Base-by-base conservation (phyloP, 1,140 invertebrate species). In the Bradysia coprophila region DNA sequence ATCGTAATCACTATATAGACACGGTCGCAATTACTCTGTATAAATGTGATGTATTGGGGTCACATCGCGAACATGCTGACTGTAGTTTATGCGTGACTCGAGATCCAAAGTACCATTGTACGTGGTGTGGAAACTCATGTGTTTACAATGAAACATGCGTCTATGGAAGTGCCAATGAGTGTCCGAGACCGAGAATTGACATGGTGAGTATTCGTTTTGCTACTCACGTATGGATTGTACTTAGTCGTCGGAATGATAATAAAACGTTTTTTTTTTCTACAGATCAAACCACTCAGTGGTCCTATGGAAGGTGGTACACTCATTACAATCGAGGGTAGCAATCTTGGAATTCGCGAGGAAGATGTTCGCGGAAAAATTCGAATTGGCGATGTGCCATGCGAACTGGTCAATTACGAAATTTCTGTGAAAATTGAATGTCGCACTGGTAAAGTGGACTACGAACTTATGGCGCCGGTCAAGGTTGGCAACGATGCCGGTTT, bases 221-320 rank as follows among this genome's bases (percentile, higher is more conserved):
- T 28, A 8, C 13, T 28, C 13, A 28, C 13, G 13, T 28, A 28
- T 28, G 6, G 6, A 28, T 28, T 8, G 13, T 28, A 28, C 6
- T 28, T 13, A 6, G 6, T 28, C 6, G 24, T 28, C 6, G 24
- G 6, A 13, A 28, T 28, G 24, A 75, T 80, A 62, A 65, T 16
- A 40, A n/a, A 40, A 34, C 47, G 39, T 43, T 40, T 45, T 59
- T 65, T 23, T 54, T 82, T 78, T 6, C 3, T 38, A 18, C 4
- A 38, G 21, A 93, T 98, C 48, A 85, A 83, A 59, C 94, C 94
- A 1, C 55, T 89, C 19, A 90, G 83, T 57, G 94, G 94, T 11
- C 95, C 93, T 9, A 76, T 92, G 38, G 87, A 95, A 69, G 94
- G 94, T 21, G 94, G 94, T 2, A 98, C 95, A 18, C 59, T 90